Evolutionary conservation across 2,888 invertebrate genomes (phyloP).

Genomic region (Achlya flavicornis): DNA sequence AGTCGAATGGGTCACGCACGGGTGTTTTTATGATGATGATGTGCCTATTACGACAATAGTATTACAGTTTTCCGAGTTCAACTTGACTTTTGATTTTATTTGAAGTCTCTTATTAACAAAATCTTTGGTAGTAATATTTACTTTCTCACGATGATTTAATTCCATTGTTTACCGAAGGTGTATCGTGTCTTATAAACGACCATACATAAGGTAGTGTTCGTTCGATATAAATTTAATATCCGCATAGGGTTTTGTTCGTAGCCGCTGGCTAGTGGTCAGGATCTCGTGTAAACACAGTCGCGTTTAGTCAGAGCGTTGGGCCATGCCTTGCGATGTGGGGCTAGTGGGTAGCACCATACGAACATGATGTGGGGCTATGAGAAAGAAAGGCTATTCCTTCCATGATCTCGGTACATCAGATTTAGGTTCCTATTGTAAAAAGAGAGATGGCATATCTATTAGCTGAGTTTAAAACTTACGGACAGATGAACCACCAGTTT

Average conservation of each 20-base stretch:
- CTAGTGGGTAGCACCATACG: conserved; percentile 41
- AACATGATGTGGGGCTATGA: conserved; percentile 36
- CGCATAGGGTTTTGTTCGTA: conserved; percentile 56
- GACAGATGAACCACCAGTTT: too few species aligned
- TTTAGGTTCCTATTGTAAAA: too few species aligned
- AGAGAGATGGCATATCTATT: too few species aligned
- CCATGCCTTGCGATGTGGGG: conserved; percentile 38
- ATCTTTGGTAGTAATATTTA: too few species aligned
- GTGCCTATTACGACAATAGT: too few species aligned
- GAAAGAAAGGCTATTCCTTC: conserved; percentile 4
- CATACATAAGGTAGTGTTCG: conserved; percentile 20
- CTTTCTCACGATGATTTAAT: too few species aligned
- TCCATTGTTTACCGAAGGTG: not conserved
- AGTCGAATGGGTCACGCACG: too few species aligned
- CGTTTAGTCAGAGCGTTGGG: conserved; percentile 53
- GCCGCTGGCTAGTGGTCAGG: conserved; percentile 62
- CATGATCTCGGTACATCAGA: not conserved
- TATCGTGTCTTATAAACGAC: not conserved
- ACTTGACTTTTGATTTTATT: too few species aligned
- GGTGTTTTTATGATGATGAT: too few species aligned
- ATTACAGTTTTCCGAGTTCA: too few species aligned
- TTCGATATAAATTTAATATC: conserved; percentile 64
- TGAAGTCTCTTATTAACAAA: too few species aligned
- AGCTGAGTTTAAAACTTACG: too few species aligned
- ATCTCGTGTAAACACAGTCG: conserved; percentile 67